Base-by-base conservation (phyloP, 2,797 vertebrate species). In the Myotis pilosus region DNA sequence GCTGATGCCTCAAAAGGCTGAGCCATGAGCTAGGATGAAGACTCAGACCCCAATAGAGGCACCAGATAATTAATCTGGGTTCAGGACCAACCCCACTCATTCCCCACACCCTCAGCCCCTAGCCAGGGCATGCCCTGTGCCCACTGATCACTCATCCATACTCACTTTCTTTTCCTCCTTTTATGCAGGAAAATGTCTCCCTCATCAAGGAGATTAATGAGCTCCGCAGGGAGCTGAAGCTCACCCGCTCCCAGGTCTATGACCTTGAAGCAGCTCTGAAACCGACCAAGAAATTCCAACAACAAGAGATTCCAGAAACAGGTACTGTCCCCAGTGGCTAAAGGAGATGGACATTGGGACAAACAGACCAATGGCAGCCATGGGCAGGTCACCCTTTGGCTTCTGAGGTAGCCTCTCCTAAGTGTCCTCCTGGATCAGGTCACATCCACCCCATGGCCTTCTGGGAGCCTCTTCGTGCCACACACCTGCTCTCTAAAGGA, bases 141-240 rank as follows among this genome's bases (percentile, higher is more conserved):
- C 69, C 22, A 47, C 23, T 28, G 6, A 41, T 28, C 44, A 64
- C 44, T 69, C 64, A 33, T 7, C 74, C 62, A 30, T 1, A 28
- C 33, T 92, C 79, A 76, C 55, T 78, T 30, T 66, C 47, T 64
- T 49, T 60, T 30, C n/a, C 64, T 94, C 47, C 57, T 93, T 41
- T 60, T 53, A 92, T 95, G 62, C 98, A 99, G 99, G 99, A 99
- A 97, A 99, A 99, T 1, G 95, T 98, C 83, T 97, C 96, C 83
- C 98, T 99, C 91, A 99, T 99, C 74, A 98, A 98, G 44, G 99
- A 99, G 97, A 98, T 99, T 79, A 99, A 99, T 66, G 97, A 99
- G 8, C 97, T 99, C 96, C 92, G 99, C 2, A 97, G 98, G 91
- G 99, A 99, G 92, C 98, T 99, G 96, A 98, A 96, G 72, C 30